Evolutionary conservation across 2,888 invertebrate species (phyloP).

Genomic region (Drosophila vallismaia): DNA sequence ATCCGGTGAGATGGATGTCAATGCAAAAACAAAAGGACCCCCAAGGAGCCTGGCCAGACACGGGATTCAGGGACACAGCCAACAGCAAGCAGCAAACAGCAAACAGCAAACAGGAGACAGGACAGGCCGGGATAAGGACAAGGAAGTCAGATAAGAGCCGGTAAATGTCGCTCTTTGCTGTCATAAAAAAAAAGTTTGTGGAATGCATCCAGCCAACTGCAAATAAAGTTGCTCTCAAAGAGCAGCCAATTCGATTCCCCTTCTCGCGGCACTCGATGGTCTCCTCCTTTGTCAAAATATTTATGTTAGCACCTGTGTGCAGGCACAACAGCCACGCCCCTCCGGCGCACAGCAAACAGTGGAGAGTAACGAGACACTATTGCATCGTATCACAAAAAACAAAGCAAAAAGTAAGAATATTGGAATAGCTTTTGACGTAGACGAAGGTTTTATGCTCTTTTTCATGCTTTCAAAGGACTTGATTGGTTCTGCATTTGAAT

Average conservation of each 20-base stretch:
- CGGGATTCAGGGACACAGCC: not conserved
- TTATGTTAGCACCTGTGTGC: conserved; percentile 69
- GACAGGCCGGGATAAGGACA: conserved; percentile 28
- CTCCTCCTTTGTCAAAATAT: conserved; percentile 66
- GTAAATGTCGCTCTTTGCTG: conserved; percentile 59
- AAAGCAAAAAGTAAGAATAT: not conserved
- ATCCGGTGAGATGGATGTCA: conserved; percentile 10
- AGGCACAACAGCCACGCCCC: conserved; percentile 2
- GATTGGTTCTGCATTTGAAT: too few relatives aligned
- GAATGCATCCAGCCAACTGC: conserved; percentile 55
- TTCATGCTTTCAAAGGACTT: not conserved
- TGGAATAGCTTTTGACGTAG: not conserved
- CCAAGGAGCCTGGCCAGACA: conserved; percentile 5
- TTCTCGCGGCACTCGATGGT: conserved; percentile 23
- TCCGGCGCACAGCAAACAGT: not conserved
- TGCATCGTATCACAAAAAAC: conserved; percentile 33
- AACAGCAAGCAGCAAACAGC: conserved; percentile 20
- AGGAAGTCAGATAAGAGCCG: conserved; percentile 73
- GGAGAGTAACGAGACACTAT: conserved; percentile 28
- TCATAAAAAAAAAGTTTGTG: conserved; percentile 24
- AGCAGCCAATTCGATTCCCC: not conserved
- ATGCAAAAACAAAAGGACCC: conserved; percentile 22
- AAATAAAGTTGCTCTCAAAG: conserved; percentile 56
- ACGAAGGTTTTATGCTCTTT: not conserved
- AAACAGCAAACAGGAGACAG: conserved; percentile 12